Evolutionary conservation across 2,888 invertebrate species (phyloP).

Genomic region (Pseudoips prasinana): DNA sequence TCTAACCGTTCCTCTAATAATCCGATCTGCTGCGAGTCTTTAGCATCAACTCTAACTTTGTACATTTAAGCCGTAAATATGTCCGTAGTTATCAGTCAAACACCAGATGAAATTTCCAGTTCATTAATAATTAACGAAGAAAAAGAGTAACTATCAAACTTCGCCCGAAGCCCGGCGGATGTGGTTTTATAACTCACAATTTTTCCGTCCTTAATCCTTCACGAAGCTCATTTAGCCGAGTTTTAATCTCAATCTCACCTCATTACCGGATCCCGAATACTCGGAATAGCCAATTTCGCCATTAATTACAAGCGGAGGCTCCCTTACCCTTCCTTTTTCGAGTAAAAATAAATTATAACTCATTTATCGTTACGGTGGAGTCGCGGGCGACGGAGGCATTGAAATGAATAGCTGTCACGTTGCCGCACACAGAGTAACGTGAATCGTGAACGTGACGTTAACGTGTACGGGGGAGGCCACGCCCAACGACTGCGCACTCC

Average conservation of each 20-base stretch:
- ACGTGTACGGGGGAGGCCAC: slow-evolving; percentile 60
- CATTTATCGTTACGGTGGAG: slow-evolving; percentile 69
- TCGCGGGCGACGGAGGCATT: slow-evolving; percentile 46
- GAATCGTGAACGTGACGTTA: too few species aligned
- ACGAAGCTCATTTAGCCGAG: slow-evolving; percentile 71
- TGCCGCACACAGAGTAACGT: slow-evolving; percentile 50
- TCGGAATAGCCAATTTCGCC: slow-evolving; percentile 79
- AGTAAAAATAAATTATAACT: slow-evolving; percentile 81
- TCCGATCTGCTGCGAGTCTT: too few species aligned
- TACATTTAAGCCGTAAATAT: too few species aligned
- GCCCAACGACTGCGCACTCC: slow-evolving; percentile 68
- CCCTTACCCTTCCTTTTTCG: slow-evolving; percentile 74
- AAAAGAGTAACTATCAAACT: slow-evolving; percentile 50
- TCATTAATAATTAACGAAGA: slow-evolving; percentile 41
- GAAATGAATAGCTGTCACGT: slow-evolving; percentile 72
- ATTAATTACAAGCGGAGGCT: slow-evolving; percentile 70
- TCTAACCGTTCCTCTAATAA: too few species aligned
- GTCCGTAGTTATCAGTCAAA: slow-evolving; percentile 1
- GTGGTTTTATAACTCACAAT: slow-evolving; percentile 48
- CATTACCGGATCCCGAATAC: slow-evolving; percentile 77
- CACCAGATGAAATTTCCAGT: slow-evolving; percentile 25
- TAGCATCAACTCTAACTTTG: too few species aligned
- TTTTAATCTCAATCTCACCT: slow-evolving; percentile 81
- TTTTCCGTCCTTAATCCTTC: slow-evolving; percentile 66
- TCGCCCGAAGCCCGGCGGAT: slow-evolving; percentile 35